Conservation (phyloP, 2,888 invertebrate genomes). For the Ommatoiulus sabulosus region DNA sequence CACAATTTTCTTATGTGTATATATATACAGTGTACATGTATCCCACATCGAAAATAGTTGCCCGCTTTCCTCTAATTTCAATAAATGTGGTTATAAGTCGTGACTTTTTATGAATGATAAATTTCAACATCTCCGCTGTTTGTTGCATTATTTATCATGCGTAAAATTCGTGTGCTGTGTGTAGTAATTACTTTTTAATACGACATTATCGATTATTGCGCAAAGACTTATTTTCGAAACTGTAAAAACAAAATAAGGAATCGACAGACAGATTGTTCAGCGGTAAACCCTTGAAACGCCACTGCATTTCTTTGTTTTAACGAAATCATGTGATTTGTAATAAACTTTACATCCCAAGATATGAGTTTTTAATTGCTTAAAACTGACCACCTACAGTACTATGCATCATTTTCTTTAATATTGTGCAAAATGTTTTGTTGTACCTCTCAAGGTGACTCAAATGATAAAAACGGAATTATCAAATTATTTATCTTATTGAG, state of each 20-base stretch:
- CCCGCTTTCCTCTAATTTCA: not conserved
- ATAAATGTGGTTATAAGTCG: slow-evolving; percentile 4
- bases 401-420: not conserved
- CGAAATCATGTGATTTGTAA: slow-evolving; percentile 33
- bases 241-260: not conserved
- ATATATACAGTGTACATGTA: not conserved
- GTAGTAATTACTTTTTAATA: not conserved
- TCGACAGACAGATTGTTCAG: not conserved
- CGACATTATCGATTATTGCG: not conserved
- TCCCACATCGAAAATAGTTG: not conserved
- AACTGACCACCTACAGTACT: not conserved
- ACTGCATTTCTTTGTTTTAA: slow-evolving; percentile 19
- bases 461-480: not conserved
- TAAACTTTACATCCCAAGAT: not conserved
- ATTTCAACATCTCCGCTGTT: not conserved
- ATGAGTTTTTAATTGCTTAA: not conserved
- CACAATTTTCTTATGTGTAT: not conserved
- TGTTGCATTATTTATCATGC: slow-evolving; percentile 35
- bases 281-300: not conserved
- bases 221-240: slow-evolving; percentile 3
- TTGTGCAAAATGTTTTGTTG: not conserved
- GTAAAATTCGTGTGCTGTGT: not conserved
- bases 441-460: not conserved
- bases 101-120: not conserved
- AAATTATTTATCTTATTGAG: not conserved